Evolutionary conservation across 2,888 invertebrate species (phyloP), one percentile per base, ranked within the genome.

Genomic region (Linyphia triangularis): DNA sequence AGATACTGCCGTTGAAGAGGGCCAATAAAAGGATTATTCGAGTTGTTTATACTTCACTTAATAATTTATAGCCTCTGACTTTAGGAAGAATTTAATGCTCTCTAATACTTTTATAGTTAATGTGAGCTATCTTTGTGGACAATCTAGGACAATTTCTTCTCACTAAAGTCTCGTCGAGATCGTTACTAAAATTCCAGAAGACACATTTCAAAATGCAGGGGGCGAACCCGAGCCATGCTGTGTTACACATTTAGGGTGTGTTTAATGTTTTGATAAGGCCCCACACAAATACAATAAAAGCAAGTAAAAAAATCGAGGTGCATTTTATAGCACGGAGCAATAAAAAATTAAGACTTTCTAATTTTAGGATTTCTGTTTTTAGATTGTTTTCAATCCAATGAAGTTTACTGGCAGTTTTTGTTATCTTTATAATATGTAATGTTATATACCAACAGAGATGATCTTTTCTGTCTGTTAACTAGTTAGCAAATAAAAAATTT

Each of bases 1-100:
- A 43, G 70, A 73, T 59, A 73, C n/a, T 13, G 30, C 22, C 7
- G 19, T 33, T 59, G 57, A 30, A 77, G 59, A 37, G 63, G 40
- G n/a, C 40, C 59, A 61, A 77, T 77, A 77, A 63, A 77, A 77
- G 77, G 63, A 75, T 75, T 75, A 33, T 13, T 19, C 13, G 22
- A n/a, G 13, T 59, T 63, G 16, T 61, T 63, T 63, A 24, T 24
- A 26, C 63, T 28, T 37, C 9, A 22, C 61, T 0, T 63, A 26
- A 33, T 40, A 43, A 40, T 77, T 77, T 77, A 77, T 77, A 40
- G 30, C n/a, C 3, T 63, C 61, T 77, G 37, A 63, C 24, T 77
- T n/a, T 77, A 63, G 63, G 5, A 26, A 24, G 26, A 24, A 26
- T 33, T 67, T 30, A 75, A 57, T 59, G 16, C 33, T 75, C 16